A percentile compares a stretch with the other conserved stretches of the same genome.
phyloP scores from a whole-genome alignment of 2,113 vertebrate genomes.

The Dolichallabes microphthalmus region DNA sequence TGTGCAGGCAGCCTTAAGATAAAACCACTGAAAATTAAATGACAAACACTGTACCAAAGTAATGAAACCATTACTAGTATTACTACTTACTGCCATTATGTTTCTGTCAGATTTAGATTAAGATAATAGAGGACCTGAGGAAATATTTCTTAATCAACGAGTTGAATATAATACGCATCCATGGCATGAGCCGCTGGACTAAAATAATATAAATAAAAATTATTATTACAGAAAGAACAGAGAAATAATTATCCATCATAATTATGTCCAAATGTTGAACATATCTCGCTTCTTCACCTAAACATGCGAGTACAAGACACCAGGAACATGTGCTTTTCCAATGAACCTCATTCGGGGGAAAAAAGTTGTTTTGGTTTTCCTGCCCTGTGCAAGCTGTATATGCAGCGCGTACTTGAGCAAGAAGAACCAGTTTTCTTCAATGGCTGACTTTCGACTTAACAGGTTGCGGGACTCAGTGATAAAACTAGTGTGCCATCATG shows the following conservation, averaged over 20 bases:
- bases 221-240: not conserved
- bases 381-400: constrained; percentile 22
- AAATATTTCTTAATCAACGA: constrained; percentile 3
- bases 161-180: not conserved
- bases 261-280: constrained; percentile 25
- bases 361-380: not conserved
- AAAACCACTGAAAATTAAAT: not conserved
- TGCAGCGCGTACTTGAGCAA: not conserved
- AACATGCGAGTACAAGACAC: not conserved
- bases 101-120: not conserved
- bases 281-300: not conserved
- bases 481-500: constrained; percentile 29
- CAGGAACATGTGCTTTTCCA: constrained; percentile 15
- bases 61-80: not conserved
- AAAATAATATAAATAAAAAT: constrained; percentile 5
- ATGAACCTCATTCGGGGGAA: constrained; percentile 22
- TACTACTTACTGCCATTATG: not conserved
- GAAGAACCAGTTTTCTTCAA: constrained; percentile 23
- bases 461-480: not conserved
- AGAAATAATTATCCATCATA: constrained; percentile 19
- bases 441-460: not conserved
- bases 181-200: constrained; percentile 3
- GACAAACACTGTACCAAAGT: not conserved
- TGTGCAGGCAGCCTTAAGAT: not conserved
- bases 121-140: constrained; percentile 11